Conservation (phyloP, 1,140 invertebrate species). For the Pachyrhynchus sulphureomaculatus region DNA sequence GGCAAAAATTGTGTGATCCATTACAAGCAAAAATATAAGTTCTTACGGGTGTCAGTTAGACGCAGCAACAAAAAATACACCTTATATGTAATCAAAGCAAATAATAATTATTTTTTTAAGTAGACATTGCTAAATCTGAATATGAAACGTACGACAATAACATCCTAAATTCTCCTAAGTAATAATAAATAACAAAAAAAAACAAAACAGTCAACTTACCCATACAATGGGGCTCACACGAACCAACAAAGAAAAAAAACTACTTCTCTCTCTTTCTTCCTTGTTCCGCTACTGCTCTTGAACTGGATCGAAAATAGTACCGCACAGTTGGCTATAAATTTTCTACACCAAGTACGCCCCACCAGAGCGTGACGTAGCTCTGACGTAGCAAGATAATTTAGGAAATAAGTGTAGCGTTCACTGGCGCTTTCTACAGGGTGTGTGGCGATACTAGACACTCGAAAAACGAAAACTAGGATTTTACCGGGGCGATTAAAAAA, state of each 20-base stretch:
- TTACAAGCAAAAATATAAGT: too few relatives aligned
- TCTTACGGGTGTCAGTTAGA: too few relatives aligned
- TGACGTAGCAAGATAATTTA: background rate
- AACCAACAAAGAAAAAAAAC: slow-evolving; percentile 31
- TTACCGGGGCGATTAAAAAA: background rate
- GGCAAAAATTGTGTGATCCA: too few relatives aligned
- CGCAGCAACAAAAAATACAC: too few relatives aligned
- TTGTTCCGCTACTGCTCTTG: background rate
- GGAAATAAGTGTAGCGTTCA: background rate
- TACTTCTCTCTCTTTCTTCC: background rate
- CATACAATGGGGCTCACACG: slow-evolving; percentile 38
- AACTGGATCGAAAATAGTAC: slow-evolving; percentile 7
- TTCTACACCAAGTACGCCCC: background rate
- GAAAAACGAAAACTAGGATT: background rate
- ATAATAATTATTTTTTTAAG: too few relatives aligned
- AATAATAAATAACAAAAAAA: too few relatives aligned
- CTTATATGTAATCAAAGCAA: too few relatives aligned
- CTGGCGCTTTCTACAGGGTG: background rate
- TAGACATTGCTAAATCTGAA: too few relatives aligned
- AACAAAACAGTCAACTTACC: slow-evolving; percentile 33
- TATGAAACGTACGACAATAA: too few relatives aligned
- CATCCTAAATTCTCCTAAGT: too few relatives aligned
- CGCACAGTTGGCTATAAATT: slow-evolving; percentile 15
- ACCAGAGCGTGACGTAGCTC: slow-evolving; percentile 1
- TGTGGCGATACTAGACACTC: background rate